Base-by-base conservation (phyloP, 2,888 invertebrate species). In the Vandiemenella viatica region DNA sequence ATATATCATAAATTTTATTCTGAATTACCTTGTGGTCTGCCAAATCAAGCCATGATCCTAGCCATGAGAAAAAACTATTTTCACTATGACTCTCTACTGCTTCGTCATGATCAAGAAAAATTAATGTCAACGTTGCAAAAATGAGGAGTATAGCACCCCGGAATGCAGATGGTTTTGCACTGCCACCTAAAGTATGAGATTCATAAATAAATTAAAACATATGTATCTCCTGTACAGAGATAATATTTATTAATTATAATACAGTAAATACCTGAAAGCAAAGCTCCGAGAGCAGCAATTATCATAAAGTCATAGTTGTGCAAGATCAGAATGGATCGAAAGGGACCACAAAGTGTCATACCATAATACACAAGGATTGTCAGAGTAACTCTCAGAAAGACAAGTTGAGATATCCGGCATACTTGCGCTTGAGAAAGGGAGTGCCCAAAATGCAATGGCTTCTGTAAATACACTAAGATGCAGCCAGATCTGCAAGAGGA, bases 11-110 rank as follows among this genome's bases (percentile, higher is more conserved):
- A n/a, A n/a, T n/a, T n/a, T n/a, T n/a, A n/a, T n/a, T n/a, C n/a
- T n/a, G n/a, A n/a, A n/a, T 49, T 55, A 69, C 69, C 63, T 72
- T 72, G 58, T 73, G 73, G 57, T 73, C 73, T 6, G 71, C 69
- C 54, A 72, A 63, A 16, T 72, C 73, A 44, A 70, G 65, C 58
- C 69, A 62, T 16, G 64, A 63, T 71, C 68, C 5, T 4, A 37
- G 43, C n/a, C n/a, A n/a, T 37, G 46, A 50, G 15, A 42, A 5
- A 37, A 43, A 46, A 15, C 26, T 46, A 18, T 46, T 10, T 17
- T 40, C 50, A 2, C 38, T 43, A 37, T 50, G 46, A 10, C 38
- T 32, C 18, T 43, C 46, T n/a, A n/a, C n/a, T 20, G 26, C 61
- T 45, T 68, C 67, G 61, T 73, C 73, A 57, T 67, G 67, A 57